Evolutionary conservation across 2,797 vertebrate genomes (phyloP), one percentile per base, ranked within the genome.

Genomic region (Garrulus glandarius): DNA sequence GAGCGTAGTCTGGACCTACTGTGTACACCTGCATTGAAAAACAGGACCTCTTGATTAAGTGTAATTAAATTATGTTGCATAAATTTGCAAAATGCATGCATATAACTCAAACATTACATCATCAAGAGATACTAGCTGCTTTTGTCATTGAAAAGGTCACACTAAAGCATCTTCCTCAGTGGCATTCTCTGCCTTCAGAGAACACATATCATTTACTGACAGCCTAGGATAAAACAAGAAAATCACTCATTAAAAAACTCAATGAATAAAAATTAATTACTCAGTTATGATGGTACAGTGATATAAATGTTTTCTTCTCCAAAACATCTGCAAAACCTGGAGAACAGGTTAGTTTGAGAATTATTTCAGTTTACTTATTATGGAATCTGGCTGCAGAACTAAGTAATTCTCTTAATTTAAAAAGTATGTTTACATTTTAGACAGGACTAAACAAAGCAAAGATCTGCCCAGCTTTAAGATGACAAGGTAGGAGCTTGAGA

Each of bases 1-100:
- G 99, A 55, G 99, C 99, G 24, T 99, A 99, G 95, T 99, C 98
- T 64, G 99, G 98, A 79, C 99, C 99, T 71, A 99, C 98, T 36
- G 99, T 99, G 94, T 99, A 99, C 61, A 99, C 99, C 98, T 99
- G 96, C 70, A 74, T 94, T 23, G 44, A 87, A 94, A 84, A 96
- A 82, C 24, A 76, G 32, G 10, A 90, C 43, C 34, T 71, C 21
- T 26, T 80, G 46, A 71, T 84, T 79, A 29, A 65, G 44, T 39
- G 60, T 36, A 26, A 71, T 61, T 87, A 53, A 57, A 71, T 53
- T 53, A 44, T 23, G 26, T 56, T 63, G 61, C 10, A 59, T 26
- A 50, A 32, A 50, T 59, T 44, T 50, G 8, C 22, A 67, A 36
- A 57, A 57, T 22, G 8, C 27, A 27, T 36, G 11, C 52, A 43